Conservation (phyloP, 2,797 vertebrate species). For the Alcedo atthis region DNA sequence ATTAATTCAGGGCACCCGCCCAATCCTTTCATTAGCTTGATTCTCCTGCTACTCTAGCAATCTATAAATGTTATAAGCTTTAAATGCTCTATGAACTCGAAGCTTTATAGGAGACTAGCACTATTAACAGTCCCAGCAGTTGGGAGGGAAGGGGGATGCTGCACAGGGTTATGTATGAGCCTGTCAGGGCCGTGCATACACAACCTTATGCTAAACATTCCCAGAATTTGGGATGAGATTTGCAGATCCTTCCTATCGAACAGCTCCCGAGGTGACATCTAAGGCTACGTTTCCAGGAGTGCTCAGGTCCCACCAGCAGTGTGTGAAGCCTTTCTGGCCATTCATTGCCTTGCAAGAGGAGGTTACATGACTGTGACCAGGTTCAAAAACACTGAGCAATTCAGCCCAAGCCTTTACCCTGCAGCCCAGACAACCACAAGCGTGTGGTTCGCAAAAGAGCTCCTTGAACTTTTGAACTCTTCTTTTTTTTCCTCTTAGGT, state of each 20-base stretch:
- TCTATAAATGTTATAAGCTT: slow-evolving; percentile 59
- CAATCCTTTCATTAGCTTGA: slow-evolving; percentile 70
- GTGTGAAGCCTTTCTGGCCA: background rate
- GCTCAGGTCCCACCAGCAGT: background rate
- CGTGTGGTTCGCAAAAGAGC: slow-evolving; percentile 16
- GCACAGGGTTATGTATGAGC: slow-evolving; percentile 3
- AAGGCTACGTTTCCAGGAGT: background rate
- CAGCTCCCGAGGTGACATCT: slow-evolving; percentile 24
- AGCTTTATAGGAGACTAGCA: slow-evolving; percentile 30
- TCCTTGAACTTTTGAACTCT: slow-evolving; percentile 62
- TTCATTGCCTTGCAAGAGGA: background rate
- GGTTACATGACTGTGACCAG: background rate
- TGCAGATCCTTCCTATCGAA: background rate
- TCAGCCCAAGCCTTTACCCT: background rate
- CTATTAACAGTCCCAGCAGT: slow-evolving; percentile 22
- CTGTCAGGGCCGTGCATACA: slow-evolving; percentile 17
- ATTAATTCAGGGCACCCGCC: slow-evolving; percentile 66
- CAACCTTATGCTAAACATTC: slow-evolving; percentile 11
- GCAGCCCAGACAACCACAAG: slow-evolving; percentile 56
- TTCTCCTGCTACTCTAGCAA: slow-evolving; percentile 47
- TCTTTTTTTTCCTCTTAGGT: background rate
- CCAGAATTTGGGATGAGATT: slow-evolving; percentile 38
- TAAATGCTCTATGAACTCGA: slow-evolving; percentile 43
- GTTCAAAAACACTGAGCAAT: background rate
- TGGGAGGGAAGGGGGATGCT: background rate